Evolutionary conservation across 1,140 invertebrate species (phyloP), one percentile per base, ranked within the genome.

Genomic region (Drosophila albomicans): DNA sequence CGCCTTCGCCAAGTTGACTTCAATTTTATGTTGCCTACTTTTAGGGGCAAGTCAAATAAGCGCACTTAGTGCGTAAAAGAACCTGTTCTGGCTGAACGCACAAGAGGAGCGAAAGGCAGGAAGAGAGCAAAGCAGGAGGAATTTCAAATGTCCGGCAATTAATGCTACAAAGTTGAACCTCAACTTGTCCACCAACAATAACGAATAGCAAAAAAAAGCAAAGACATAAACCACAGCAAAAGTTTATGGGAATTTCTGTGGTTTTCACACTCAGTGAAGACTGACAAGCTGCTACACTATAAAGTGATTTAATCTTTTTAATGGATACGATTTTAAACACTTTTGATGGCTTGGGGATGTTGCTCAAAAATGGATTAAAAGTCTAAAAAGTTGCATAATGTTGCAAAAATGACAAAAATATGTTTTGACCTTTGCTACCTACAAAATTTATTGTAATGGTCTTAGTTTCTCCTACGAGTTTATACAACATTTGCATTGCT

Each of bases 131-230:
- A 45, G 8, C 8, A 32, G 38, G 20, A 15, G 3, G 13, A 49
- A 16, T 30, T 45, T 64, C 25, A 59, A 67, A 59, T 72, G 45
- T 51, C 54, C 8, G 15, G 5, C 52, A 72, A 73, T 73, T 67
- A 67, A 67, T 51, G 38, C 54, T 38, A 59, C 54, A 58, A 67
- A 73, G 35, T 67, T 59, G n/a, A 25, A 13, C 2, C 54, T 8
- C 1, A 16, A 66, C 43, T 28, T 45, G 20, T 13, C 41, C 10
- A 48, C n/a, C n/a, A 54, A 0, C 3, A 13, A 32, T 8, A 16
- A 32, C 13, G 2, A 54, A 1, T 3, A 35, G 43, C 6, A 46
- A 46, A 13, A 46, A 7, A 38, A 7, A 62, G 20, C 8, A 32
- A 20, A 52, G n/a, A n/a, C 25, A 48, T 49, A 46, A 30, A n/a